Evolutionary conservation across 2,888 invertebrate species (phyloP).

Genomic region (Iphiclides podalirius): DNA sequence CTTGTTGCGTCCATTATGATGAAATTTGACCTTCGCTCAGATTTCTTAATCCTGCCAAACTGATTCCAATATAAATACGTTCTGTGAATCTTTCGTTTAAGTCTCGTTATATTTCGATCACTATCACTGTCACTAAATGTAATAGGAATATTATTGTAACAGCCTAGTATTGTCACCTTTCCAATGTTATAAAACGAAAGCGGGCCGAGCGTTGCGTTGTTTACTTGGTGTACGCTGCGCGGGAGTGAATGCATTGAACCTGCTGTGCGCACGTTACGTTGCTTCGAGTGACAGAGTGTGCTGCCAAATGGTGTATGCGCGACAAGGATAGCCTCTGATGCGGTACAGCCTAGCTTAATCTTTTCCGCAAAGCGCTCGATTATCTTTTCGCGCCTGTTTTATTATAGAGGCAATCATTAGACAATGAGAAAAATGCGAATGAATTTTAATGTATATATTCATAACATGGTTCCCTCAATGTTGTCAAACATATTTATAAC

Average conservation of each 20-base stretch:
- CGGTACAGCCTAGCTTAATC: slow-evolving; percentile 26
- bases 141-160: slow-evolving; percentile 34
- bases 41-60: slow-evolving; percentile 46
- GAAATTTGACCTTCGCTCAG: slow-evolving; percentile 63
- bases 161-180: slow-evolving; percentile 26
- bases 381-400: slow-evolving; percentile 38
- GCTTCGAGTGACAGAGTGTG: slow-evolving; percentile 28
- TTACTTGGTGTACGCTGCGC: slow-evolving; percentile 54
- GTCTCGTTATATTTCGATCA: background rate
- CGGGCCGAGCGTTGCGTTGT: slow-evolving; percentile 29
- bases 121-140: background rate
- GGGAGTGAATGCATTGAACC: slow-evolving; percentile 63
- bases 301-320: slow-evolving; percentile 36
- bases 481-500: no score
- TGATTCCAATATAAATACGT: background rate
- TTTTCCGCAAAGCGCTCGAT: slow-evolving; percentile 23
- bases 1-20: slow-evolving; percentile 75
- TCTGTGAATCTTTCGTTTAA: background rate
- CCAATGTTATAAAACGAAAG: slow-evolving; percentile 8
- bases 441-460: background rate
- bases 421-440: slow-evolving; percentile 38
- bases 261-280: slow-evolving; percentile 32
- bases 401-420: slow-evolving; percentile 48
- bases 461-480: no score
- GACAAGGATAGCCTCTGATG: slow-evolving; percentile 43